A percentile compares a stretch with the other conserved stretches of the same genome.
Conservation (phyloP, 2,888 invertebrate genomes). For the Sarcophaga carnaria region DNA sequence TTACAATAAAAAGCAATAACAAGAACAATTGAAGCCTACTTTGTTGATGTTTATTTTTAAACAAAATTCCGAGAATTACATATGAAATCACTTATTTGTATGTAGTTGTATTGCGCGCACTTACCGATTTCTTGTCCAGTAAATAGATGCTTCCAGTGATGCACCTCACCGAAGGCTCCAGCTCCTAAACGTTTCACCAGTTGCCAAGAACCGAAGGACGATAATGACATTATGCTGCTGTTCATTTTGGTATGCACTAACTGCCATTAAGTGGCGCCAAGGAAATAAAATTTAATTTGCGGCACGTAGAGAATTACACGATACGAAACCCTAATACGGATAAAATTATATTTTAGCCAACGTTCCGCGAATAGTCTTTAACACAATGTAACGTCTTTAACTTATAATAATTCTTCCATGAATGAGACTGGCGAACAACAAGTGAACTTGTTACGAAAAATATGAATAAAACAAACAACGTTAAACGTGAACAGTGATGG, state of each 20-base stretch:
- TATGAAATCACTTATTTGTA: not conserved
- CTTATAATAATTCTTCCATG: not conserved
- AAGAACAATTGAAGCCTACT: too few species aligned
- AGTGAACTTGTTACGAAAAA: too few species aligned
- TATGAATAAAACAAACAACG: not conserved
- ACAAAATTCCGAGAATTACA: not conserved
- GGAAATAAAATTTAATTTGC: not conserved
- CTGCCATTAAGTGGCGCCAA: not conserved
- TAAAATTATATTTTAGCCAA: not conserved
- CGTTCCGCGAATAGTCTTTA: not conserved
- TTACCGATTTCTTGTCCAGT: slow-evolving; percentile 85
- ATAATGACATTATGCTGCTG: slow-evolving; percentile 15
- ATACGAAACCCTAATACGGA: not conserved
- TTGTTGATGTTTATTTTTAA: slow-evolving; percentile 13
- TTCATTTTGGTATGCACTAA: slow-evolving; percentile 1
- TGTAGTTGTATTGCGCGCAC: slow-evolving; percentile 19
- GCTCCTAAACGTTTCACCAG: slow-evolving; percentile 86
- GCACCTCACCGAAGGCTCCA: slow-evolving; percentile 89
- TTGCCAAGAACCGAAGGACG: slow-evolving; percentile 77
- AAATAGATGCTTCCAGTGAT: slow-evolving; percentile 86
- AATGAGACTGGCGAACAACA: too few species aligned
- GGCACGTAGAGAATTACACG: not conserved
- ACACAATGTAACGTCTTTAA: not conserved
- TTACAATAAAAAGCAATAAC: too few species aligned
- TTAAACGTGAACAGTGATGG: not conserved